phyloP scores from a whole-genome alignment of 1,140 invertebrate genomes.

The Dufourea novaeangliae region DNA sequence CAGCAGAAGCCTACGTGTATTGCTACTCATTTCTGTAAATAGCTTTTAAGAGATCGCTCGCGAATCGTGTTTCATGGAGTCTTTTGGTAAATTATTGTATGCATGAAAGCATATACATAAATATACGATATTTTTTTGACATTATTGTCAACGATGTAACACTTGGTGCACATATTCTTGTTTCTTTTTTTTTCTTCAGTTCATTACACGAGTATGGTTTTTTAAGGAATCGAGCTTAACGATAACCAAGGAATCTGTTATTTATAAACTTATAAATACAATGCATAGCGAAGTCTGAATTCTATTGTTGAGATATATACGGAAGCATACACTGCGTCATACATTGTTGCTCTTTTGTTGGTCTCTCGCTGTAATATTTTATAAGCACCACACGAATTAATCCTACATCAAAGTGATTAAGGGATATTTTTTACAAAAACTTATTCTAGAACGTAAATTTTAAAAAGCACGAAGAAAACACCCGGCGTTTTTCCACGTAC shows the following conservation, averaged over 20 bases:
- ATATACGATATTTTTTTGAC: constrained; percentile 38
- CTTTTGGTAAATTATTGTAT: constrained; percentile 32
- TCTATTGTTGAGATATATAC: constrained; percentile 10
- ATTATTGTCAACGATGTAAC: constrained; percentile 30
- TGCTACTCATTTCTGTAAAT: constrained; percentile 73
- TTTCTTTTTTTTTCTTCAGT: constrained; percentile 1
- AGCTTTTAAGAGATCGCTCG: constrained; percentile 66
- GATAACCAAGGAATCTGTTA: constrained; percentile 31
- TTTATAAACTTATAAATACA: constrained; percentile 9
- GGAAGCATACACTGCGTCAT: constrained; percentile 9
- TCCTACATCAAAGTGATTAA: constrained; percentile 64
- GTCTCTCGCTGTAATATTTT: constrained; percentile 70
- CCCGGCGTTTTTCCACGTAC: constrained; percentile 50
- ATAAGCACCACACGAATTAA: constrained; percentile 59
- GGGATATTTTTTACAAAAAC: constrained; percentile 77
- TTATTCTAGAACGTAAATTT: constrained; percentile 61
- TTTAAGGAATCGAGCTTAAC: constrained; percentile 52
- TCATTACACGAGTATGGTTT: constrained; percentile 25
- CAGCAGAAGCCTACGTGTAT: constrained; percentile 42
- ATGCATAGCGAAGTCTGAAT: constrained; percentile 33
- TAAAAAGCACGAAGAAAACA: constrained; percentile 58
- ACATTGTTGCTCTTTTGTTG: constrained; percentile 70
- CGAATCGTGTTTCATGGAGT: constrained; percentile 41
- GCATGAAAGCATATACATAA: constrained; percentile 13
- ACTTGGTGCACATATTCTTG: constrained; percentile 48